Percentiles rank a stretch among this genome's conserved stretches.
These are phyloP conservation scores for Dasyornis broadbenti DNA, from an alignment of 2,113 vertebrate genomes.

Conservation along the genomic window DNA sequence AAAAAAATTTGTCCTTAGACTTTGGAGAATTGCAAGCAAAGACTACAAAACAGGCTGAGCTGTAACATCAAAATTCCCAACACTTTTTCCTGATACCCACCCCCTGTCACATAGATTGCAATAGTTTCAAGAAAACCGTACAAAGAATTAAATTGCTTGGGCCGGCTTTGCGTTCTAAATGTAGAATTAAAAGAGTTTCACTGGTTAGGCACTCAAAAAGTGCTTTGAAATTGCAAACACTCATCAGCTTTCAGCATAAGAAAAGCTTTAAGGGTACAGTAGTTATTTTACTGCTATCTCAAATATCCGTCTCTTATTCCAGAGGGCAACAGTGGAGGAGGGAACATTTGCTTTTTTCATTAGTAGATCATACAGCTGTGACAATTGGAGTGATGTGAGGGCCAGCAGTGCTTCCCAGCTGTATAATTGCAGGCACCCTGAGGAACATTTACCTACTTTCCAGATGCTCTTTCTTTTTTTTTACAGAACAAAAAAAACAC, in stretches of 20 bases:
- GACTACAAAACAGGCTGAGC: not conserved
- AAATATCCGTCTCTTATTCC: not conserved
- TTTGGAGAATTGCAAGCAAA: not conserved
- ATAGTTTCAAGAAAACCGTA: not conserved
- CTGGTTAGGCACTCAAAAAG: not conserved
- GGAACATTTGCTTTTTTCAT: not conserved
- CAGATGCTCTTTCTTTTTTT: not conserved
- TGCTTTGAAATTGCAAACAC: not conserved
- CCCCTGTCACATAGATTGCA: not conserved
- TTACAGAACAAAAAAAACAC: not conserved
- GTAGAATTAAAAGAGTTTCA: not conserved
- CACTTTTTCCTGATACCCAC: not conserved
- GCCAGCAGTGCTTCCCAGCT: not conserved
- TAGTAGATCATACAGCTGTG: not conserved
- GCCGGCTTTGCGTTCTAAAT: not conserved
- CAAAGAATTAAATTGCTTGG: conserved; percentile 9
- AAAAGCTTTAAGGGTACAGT: not conserved
- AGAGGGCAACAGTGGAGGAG: not conserved
- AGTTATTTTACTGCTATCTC: not conserved
- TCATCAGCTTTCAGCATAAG: not conserved
- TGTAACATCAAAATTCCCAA: not conserved
- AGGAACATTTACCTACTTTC: not conserved
- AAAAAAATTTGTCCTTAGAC: not conserved
- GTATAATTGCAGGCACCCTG: not conserved
- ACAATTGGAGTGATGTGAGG: not conserved